Evolutionary conservation across 2,888 invertebrate genomes (phyloP), one percentile per base, ranked within the genome.

Genomic region (Caenorhabditis parvicauda): DNA sequence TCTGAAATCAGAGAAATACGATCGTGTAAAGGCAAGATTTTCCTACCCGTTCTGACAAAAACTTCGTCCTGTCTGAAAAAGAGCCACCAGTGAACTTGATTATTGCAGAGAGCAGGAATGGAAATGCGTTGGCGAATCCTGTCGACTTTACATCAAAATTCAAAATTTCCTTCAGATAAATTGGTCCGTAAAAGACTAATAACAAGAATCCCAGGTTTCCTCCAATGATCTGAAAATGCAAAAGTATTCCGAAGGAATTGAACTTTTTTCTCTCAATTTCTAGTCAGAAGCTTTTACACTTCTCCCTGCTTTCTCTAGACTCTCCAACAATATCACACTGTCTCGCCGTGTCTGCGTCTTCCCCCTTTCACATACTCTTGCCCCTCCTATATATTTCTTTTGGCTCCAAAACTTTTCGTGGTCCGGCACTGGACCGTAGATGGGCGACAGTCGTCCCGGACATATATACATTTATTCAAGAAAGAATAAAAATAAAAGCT

Each of bases 201-300:
- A 62, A 50, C 47, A 65, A 64, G 42, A 72, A 72, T 9, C 69
- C 72, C 14, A 72, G 43, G 17, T 65, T 67, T 17, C 72, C 72
- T 3, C 72, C 72, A n/a, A n/a, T n/a, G n/a, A n/a, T 35, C 12
- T 35, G 35, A 35, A n/a, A 1, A 35, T 35, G 12, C 35, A 35
- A 35, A 22, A 17, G 44, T 14, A 22, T 46, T 7, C 17, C 46
- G 25, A 37, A 4, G 21, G 25, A n/a, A 46, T 28, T 46, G 9
- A 28, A 28, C 9, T 5, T 21, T 6, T 28, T 24, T 32, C 29
- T 29, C n/a, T n/a, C n/a, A n/a, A n/a, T n/a, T n/a, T n/a, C n/a
- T n/a, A n/a, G n/a, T n/a, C n/a, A n/a, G n/a, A n/a, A n/a, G n/a
- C n/a, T n/a, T n/a, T n/a, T n/a, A n/a, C n/a, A n/a, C 25, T 32